Base-by-base conservation (phyloP, 2,113 vertebrate species). In the Cyprinodon tularosa region DNA sequence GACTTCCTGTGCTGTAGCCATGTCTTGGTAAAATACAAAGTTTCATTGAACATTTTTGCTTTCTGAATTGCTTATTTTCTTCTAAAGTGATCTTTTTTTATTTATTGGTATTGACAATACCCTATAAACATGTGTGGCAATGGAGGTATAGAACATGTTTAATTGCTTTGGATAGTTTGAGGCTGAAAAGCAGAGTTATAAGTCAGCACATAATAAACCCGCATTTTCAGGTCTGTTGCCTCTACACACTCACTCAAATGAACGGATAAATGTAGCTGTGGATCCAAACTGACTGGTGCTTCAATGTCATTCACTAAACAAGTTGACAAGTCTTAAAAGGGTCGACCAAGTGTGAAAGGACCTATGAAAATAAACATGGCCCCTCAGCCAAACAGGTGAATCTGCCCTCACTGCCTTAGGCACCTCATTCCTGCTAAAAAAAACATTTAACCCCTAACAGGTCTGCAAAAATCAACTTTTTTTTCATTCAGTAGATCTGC, bases 301-400 rank as follows among this genome's bases (percentile, higher is more conserved):
- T 57, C 14, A 65, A 39, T 69, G 20, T 22, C 53, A 40, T 77
- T 29, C 57, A 63, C 67, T 22, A 2, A 10, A 29, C 20, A 37
- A 45, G 47, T 20, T 63, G 20, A 68, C 47, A 42, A 6, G 7
- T 63, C 45, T 68, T 37, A 47, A 71, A 70, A 68, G n/a, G 36
- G 1, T 42, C 59, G 8, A 17, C 40, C 17, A 29, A 42, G 44
- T 57, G 45, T 42, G 2, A 60, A 15, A 12, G 1, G 7, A 40
- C 14, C 10, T 39, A 37, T 72, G n/a, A 66, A 60, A 66, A 14
- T 63, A 50, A 47, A 36, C 66, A 22, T 62, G 37, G 2, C 12
- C 12, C 6, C 37, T 64, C 10, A 1, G 4, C 64, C 15, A n/a
- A 38, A 8, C 11, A 47, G 13, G 17, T 66, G 12, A 22, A 17